A percentile compares a stretch with the other conserved stretches of the same genome.
Evolutionary conservation across 2,888 invertebrate species (phyloP).

Genomic region (Drosophila anomelani): DNA sequence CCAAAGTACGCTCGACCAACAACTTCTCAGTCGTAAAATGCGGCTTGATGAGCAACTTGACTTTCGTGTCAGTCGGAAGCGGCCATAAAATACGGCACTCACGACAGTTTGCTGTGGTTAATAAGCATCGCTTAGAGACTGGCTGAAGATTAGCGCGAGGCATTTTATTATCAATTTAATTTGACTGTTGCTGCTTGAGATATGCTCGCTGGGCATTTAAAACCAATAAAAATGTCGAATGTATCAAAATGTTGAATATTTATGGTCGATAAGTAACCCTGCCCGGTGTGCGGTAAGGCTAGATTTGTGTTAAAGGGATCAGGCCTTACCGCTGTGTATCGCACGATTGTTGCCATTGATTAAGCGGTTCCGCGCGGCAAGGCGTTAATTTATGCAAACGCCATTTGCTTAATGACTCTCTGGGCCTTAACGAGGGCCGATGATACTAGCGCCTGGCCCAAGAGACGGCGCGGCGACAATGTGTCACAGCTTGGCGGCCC

Average conservation of each 20-base stretch:
- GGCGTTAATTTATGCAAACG: constrained; percentile 44
- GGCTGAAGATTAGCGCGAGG: constrained; percentile 22
- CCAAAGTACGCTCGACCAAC: constrained; percentile 34
- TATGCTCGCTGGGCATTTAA: constrained; percentile 19
- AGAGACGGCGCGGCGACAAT: background rate
- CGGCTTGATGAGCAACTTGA: constrained; percentile 40
- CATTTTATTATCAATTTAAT: constrained; percentile 46
- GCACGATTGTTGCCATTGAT: constrained; percentile 28
- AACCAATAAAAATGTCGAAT: constrained; percentile 40
- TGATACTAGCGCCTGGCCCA: constrained; percentile 1
- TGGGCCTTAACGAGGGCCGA: constrained; percentile 24
- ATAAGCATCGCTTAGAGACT: constrained; percentile 9
- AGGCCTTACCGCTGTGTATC: constrained; percentile 19
- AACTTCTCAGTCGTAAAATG: constrained; percentile 37
- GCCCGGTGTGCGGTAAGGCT: constrained; percentile 1
- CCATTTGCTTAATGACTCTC: constrained; percentile 12
- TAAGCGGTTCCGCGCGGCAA: constrained; percentile 18
- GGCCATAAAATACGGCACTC: constrained; percentile 36
- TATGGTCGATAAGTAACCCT: constrained; percentile 22
- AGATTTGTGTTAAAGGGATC: constrained; percentile 3
- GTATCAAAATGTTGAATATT: constrained; percentile 47
- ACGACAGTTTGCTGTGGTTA: constrained; percentile 5
- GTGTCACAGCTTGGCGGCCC: constrained; percentile 15
- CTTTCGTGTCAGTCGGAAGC: constrained; percentile 42
- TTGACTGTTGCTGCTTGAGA: constrained; percentile 13